phyloP scores from a whole-genome alignment of 2,113 vertebrate species.

The Corynorhinus townsendii region DNA sequence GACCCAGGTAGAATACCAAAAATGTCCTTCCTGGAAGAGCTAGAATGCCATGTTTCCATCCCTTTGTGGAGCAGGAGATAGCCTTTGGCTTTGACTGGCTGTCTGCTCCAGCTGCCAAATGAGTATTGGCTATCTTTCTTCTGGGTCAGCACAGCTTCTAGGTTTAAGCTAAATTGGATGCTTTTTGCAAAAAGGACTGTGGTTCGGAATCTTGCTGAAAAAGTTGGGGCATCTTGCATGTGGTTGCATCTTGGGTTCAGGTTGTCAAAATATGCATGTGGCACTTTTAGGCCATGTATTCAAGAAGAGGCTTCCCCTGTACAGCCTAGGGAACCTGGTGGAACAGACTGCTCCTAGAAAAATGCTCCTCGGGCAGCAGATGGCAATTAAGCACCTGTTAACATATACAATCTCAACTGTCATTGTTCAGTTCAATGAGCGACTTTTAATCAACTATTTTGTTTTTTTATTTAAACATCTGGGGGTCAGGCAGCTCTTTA shows the following conservation, averaged over 20 bases:
- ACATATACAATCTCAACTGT: slow-evolving; percentile 3
- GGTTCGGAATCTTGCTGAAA: slow-evolving; percentile 11
- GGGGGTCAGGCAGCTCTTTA: neutral
- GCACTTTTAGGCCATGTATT: neutral
- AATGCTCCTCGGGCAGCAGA: slow-evolving; percentile 77
- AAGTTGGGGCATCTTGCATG: neutral
- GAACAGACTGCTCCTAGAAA: slow-evolving; percentile 77
- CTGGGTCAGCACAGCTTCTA: neutral
- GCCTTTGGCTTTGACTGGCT: neutral
- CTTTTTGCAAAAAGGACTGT: slow-evolving; percentile 8
- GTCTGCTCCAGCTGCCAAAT: neutral
- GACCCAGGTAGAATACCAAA: neutral
- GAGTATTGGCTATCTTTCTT: neutral
- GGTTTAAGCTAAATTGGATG: neutral
- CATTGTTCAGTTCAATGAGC: slow-evolving; percentile 4
- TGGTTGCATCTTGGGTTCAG: neutral
- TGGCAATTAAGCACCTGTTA: slow-evolving; percentile 81
- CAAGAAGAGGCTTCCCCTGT: slow-evolving; percentile 68
- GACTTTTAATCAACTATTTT: slow-evolving; percentile 34
- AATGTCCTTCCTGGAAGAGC: neutral
- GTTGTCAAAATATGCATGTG: neutral
- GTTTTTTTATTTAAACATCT: slow-evolving; percentile 23
- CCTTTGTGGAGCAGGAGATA: neutral
- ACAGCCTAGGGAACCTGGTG: slow-evolving; percentile 74
- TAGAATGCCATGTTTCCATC: neutral